phyloP scores from a whole-genome alignment of 2,888 invertebrate genomes.

The Charanyca ferruginea region DNA sequence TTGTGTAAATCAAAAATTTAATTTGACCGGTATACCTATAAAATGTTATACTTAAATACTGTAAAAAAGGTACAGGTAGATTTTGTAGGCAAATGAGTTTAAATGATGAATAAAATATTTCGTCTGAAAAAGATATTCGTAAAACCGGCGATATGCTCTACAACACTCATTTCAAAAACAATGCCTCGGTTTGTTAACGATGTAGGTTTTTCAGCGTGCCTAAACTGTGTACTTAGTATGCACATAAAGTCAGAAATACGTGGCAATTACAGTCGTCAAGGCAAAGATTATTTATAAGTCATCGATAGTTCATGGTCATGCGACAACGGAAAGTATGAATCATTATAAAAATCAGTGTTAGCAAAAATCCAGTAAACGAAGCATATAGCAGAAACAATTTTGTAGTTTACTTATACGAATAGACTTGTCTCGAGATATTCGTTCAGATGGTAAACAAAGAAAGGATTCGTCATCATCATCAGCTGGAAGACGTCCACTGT shows the following conservation, averaged over 20 bases:
- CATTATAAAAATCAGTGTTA: constrained; percentile 18
- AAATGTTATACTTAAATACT: constrained; percentile 5
- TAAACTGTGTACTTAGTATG: constrained; percentile 8
- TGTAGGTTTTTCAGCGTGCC: constrained; percentile 32
- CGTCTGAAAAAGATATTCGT: constrained; percentile 20
- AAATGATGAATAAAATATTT: constrained; percentile 28
- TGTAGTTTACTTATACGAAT: background rate
- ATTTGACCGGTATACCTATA: constrained; percentile 28
- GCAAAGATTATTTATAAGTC: constrained; percentile 30
- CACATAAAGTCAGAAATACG: constrained; percentile 11
- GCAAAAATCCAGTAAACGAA: no score
- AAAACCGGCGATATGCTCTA: constrained; percentile 56
- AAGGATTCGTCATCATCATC: no score
- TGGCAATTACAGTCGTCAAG: constrained; percentile 1
- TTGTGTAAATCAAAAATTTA: constrained; percentile 28
- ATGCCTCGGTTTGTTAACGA: constrained; percentile 28
- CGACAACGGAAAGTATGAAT: constrained; percentile 40
- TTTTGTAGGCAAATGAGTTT: constrained; percentile 15
- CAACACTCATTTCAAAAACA: constrained; percentile 43
- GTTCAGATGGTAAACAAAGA: constrained; percentile 28
- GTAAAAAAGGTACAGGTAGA: constrained; percentile 3
- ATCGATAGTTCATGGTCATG: constrained; percentile 42
- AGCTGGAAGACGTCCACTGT: no score
- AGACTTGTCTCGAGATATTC: no score
- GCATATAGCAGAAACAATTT: constrained; percentile 10